Conservation (phyloP, 2,797 vertebrate species). For the Anguilla marmorata region DNA sequence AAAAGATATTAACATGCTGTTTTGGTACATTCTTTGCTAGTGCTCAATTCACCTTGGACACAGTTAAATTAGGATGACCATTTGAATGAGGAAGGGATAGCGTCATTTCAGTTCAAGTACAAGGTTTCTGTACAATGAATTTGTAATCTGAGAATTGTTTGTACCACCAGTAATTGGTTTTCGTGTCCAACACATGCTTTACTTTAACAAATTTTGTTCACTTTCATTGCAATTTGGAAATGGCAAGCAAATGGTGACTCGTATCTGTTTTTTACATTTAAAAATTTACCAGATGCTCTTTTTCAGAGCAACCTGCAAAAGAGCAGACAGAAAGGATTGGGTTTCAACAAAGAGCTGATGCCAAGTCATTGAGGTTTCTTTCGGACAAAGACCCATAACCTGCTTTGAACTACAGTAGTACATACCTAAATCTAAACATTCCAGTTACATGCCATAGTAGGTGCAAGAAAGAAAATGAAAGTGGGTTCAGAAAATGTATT, state of each 20-base stretch:
- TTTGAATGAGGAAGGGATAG: background rate
- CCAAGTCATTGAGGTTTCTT: no score
- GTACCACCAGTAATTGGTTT: background rate
- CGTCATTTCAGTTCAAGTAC: background rate
- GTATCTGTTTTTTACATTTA: background rate
- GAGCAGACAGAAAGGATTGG: no score
- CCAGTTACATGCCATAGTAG: no score
- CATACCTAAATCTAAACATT: no score
- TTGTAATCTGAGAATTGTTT: background rate
- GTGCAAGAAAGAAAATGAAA: no score
- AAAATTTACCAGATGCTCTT: no score
- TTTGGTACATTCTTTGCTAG: background rate
- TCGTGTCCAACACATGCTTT: background rate
- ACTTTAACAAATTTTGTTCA: background rate
- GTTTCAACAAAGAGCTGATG: no score
- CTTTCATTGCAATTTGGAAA: background rate
- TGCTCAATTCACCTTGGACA: background rate
- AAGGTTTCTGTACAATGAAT: background rate
- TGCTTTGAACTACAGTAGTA: no score
- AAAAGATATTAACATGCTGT: background rate
- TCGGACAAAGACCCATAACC: no score
- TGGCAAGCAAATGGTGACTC: background rate
- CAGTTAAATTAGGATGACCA: background rate
- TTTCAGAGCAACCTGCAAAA: no score
- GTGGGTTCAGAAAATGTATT: no score